Evolutionary conservation across 2,797 vertebrate genomes (phyloP), one percentile per base, ranked within the genome.

Genomic region (Peromyscus aztecus): DNA sequence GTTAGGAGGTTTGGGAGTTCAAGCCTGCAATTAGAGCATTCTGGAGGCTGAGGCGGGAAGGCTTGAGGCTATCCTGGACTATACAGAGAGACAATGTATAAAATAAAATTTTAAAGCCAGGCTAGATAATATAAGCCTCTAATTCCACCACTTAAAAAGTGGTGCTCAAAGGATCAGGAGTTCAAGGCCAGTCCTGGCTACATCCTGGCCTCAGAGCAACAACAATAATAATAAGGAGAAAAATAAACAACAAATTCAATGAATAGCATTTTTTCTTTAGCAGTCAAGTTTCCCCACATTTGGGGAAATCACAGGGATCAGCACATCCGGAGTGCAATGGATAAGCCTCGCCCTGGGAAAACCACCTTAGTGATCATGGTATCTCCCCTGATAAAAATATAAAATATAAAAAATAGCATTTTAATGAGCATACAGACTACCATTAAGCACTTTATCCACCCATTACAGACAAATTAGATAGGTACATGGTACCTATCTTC

Each of bases 321-420:
- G 49, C 11, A 52, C 12, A 52, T 52, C 49, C 2, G 12, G 49
- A 52, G 49, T 52, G 49, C 49, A 12, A 52, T 52, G 49, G 10
- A 52, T 52, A 52, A 52, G 49, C 49, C 49, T 52, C 12, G 49
- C 49, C 49, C 49, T 52, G 49, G 49, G 49, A 52, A 52, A 52
- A 52, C 49, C 12, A 52, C 49, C 49, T 52, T 52, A 52, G 49
- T 52, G 49, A 52, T 52, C 49, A 52, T 52, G 49, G 49, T 52
- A 52, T 52, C 49, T 52, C 49, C 49, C 49, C 11, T 52, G 49
- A 43, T n/a, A n/a, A n/a, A n/a, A n/a, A n/a, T n/a, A n/a, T n/a
- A n/a, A n/a, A n/a, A n/a, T n/a, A n/a, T n/a, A n/a, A n/a, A n/a
- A 43, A 88, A 82, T 59, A 95, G 63, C 75, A 88, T 92, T 94